Percentiles rank a stretch among this genome's conserved stretches.
These are phyloP conservation scores for Eupithecia pulchellata DNA, from an alignment of 2,888 invertebrate species.

Conservation along the genomic window DNA sequence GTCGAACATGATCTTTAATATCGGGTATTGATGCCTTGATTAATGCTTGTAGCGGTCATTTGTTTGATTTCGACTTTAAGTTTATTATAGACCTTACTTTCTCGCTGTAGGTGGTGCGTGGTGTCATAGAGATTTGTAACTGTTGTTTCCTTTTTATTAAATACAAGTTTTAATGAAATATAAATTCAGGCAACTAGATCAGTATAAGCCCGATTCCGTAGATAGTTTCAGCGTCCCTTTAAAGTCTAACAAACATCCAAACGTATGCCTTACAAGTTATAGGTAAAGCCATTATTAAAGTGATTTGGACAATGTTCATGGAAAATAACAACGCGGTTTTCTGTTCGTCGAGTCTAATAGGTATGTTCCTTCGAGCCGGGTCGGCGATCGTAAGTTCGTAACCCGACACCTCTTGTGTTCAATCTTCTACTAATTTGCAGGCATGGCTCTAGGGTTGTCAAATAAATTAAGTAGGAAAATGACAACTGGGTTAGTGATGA, in stretches of 20 bases:
- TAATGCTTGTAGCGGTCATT: conserved; percentile 35
- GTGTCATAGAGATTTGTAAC: no score
- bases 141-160: neutral
- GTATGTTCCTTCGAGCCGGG: conserved; percentile 53
- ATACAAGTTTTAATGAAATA: neutral
- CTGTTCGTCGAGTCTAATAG: conserved; percentile 37
- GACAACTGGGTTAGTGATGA: neutral
- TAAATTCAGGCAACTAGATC: neutral
- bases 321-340: conserved; percentile 24
- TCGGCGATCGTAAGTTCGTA: conserved; percentile 65
- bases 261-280: neutral
- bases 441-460: conserved; percentile 63
- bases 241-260: neutral
- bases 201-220: neutral
- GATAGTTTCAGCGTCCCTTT: neutral
- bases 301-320: conserved; percentile 15
- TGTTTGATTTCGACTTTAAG: conserved; percentile 22
- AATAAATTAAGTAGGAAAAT: neutral
- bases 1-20: conserved; percentile 39
- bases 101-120: neutral
- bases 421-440: conserved; percentile 78
- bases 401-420: conserved; percentile 78
- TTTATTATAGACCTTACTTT: neutral
- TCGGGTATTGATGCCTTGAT: conserved; percentile 42
- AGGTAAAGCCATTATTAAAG: neutral